phyloP scores from a whole-genome alignment of 1,140 invertebrate genomes.

The Pantala flavescens region DNA sequence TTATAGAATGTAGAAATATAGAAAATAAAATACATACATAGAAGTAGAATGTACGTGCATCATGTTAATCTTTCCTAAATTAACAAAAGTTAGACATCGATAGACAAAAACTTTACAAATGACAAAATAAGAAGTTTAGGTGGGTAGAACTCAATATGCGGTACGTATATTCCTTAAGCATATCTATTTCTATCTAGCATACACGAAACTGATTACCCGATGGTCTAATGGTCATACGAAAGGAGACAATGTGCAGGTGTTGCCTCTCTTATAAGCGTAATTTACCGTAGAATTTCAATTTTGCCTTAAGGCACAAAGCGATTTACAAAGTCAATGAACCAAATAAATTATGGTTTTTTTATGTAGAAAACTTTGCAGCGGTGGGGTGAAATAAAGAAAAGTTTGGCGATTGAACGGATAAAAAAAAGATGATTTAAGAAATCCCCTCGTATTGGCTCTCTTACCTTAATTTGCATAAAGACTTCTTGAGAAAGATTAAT shows the following conservation, averaged over 20 bases:
- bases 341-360: constrained; percentile 19
- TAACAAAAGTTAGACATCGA: too few relatives aligned
- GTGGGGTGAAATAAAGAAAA: neutral
- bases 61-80: too few relatives aligned
- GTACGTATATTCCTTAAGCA: too few relatives aligned
- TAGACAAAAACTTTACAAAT: too few relatives aligned
- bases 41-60: too few relatives aligned
- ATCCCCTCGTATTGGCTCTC: constrained; percentile 16
- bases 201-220: too few relatives aligned
- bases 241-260: neutral
- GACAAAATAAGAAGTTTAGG: too few relatives aligned
- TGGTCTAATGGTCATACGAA: neutral
- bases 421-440: constrained; percentile 16
- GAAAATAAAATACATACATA: too few relatives aligned
- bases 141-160: too few relatives aligned
- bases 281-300: neutral
- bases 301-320: neutral
- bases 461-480: constrained; percentile 17
- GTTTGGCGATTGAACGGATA: constrained; percentile 5
- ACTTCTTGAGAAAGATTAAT: constrained; percentile 14
- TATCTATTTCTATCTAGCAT: too few relatives aligned
- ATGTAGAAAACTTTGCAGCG: constrained; percentile 14
- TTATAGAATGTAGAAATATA: too few relatives aligned
- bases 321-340: constrained; percentile 8
- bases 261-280: neutral